Evolutionary conservation across 2,797 vertebrate genomes (phyloP).

Genomic region (Ptychadena robeensis): DNA sequence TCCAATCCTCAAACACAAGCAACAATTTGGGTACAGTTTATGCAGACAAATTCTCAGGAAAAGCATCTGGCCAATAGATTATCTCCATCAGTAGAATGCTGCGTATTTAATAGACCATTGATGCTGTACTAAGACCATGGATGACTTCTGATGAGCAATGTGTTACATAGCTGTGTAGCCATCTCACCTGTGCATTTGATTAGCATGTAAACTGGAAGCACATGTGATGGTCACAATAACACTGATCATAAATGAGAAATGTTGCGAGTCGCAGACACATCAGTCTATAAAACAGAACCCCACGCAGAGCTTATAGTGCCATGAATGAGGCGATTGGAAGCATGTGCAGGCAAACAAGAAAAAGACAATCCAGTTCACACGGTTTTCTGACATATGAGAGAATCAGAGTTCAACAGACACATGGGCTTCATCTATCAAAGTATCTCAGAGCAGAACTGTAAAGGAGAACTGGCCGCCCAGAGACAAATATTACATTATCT

Average conservation of each 20-base stretch:
- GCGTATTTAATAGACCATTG: constrained; percentile 35
- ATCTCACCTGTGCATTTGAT: constrained; percentile 54
- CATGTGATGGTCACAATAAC: constrained; percentile 50
- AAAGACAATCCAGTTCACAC: neutral
- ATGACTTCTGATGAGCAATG: constrained; percentile 35
- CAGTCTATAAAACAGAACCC: constrained; percentile 50
- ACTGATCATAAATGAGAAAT: constrained; percentile 41
- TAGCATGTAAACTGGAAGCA: constrained; percentile 41
- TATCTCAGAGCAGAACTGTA: neutral
- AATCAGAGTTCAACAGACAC: neutral
- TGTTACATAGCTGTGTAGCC: constrained; percentile 21
- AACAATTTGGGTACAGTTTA: neutral
- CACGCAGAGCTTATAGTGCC: constrained; percentile 20
- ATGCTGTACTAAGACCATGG: constrained; percentile 22
- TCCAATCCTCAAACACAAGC: neutral
- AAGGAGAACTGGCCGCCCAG: neutral
- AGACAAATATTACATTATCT: neutral
- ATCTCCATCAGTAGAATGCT: constrained; percentile 40
- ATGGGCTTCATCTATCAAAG: neutral
- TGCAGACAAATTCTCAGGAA: constrained; percentile 2
- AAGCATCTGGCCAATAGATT: constrained; percentile 43
- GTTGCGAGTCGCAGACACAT: constrained; percentile 45
- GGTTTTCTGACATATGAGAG: neutral
- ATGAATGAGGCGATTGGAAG: constrained; percentile 21
- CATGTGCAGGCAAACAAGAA: constrained; percentile 12